Conservation (phyloP, 1,140 invertebrate species). For the Drosophila bipectinata region DNA sequence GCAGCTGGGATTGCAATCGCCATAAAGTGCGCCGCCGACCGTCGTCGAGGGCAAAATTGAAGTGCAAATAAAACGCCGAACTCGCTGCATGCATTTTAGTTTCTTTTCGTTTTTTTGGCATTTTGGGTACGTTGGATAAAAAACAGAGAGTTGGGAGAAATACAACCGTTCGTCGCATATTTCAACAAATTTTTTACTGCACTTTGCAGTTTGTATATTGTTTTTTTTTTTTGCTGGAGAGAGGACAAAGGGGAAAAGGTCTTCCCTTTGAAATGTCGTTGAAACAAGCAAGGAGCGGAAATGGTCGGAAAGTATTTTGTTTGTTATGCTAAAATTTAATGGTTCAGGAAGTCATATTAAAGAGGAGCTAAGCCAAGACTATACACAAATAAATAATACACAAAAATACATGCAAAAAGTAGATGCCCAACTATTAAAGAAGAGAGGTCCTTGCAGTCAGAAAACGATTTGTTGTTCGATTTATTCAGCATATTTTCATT, state of each 20-base stretch:
- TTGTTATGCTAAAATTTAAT: conserved; percentile 82
- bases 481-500: conserved; percentile 66
- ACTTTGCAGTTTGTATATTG: conserved; percentile 56
- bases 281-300: conserved; percentile 75
- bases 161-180: conserved; percentile 48
- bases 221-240: conserved; percentile 12
- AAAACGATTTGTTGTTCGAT: conserved; percentile 47
- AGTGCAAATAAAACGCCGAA: conserved; percentile 78
- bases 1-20: conserved; percentile 78
- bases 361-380: conserved; percentile 45
- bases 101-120: conserved; percentile 26
- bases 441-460: conserved; percentile 18
- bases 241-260: not conserved
- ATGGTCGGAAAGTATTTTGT: conserved; percentile 78
- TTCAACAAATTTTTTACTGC: conserved; percentile 74
- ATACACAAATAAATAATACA: conserved; percentile 25
- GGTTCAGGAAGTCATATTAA: conserved; percentile 75
- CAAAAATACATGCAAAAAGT: conserved; percentile 14
- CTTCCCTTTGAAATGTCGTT: conserved; percentile 61
- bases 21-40: conserved; percentile 67
- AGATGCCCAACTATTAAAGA: conserved; percentile 1
- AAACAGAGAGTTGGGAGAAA: conserved; percentile 9
- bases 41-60: conserved; percentile 76
- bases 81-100: conserved; percentile 44
- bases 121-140: conserved; percentile 17